Evolutionary conservation across 2,888 invertebrate genomes (phyloP).

Genomic region (Cancer borealis): DNA sequence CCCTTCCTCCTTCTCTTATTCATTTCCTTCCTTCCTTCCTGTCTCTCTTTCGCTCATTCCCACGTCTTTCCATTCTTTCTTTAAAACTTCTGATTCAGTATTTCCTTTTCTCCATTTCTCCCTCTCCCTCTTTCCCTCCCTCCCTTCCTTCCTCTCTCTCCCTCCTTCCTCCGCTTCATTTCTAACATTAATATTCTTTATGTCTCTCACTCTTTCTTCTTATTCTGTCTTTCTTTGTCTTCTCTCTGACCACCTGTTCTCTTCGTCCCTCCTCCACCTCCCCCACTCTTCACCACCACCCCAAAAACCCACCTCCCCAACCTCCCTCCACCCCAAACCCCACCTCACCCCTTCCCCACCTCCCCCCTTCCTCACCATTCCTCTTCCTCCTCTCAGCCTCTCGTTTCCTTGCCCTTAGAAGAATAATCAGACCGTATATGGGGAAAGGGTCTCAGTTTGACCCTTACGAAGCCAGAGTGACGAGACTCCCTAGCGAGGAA

Average conservation of each 20-base stretch:
- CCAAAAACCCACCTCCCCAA: no score
- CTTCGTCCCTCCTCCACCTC: no score
- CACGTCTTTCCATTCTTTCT: neutral
- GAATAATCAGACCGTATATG: neutral
- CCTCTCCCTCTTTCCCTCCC: no score
- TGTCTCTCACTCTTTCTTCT: neutral
- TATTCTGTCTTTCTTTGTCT: neutral
- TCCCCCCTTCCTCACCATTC: neutral
- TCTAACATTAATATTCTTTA: neutral
- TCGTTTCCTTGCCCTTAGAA: neutral
- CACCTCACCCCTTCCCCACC: neutral
- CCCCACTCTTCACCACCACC: no score
- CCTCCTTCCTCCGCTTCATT: no score
- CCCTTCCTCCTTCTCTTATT: neutral
- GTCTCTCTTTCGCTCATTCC: neutral
- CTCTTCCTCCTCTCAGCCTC: neutral
- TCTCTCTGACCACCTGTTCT: no score
- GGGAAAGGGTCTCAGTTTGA: neutral
- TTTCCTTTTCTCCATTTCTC: neutral
- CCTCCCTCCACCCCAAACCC: no score
- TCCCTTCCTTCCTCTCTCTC: no score
- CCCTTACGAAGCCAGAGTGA: neutral
- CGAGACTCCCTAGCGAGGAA: neutral
- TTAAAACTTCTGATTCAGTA: neutral
- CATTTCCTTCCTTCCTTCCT: neutral